Conservation (phyloP, 2,113 vertebrate genomes). For the Bucco capensis region DNA sequence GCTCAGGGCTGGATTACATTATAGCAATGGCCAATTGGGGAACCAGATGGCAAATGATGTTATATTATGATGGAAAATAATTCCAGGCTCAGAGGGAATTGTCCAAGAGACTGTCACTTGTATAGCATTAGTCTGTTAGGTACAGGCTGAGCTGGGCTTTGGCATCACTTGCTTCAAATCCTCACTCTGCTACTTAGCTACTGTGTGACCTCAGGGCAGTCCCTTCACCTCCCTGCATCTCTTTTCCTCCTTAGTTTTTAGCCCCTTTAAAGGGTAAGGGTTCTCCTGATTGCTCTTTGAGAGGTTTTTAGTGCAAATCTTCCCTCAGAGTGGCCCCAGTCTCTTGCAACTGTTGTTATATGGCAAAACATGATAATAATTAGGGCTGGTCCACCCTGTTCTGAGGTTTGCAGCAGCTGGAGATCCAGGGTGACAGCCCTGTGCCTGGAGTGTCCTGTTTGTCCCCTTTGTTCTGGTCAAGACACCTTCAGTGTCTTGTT, state of each 20-base stretch:
- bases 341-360: neutral
- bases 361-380: fast-evolving
- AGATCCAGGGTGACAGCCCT: neutral
- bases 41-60: conserved; percentile 21
- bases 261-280: neutral
- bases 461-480: neutral
- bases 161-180: neutral
- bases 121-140: neutral
- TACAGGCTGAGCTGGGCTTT: neutral
- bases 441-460: neutral
- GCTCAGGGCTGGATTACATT: neutral
- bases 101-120: neutral
- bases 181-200: neutral
- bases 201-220: neutral
- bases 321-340: neutral
- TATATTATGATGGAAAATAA: neutral
- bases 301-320: neutral
- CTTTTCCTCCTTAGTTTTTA: neutral
- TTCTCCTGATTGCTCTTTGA: neutral
- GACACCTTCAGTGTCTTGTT: neutral
- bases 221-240: neutral
- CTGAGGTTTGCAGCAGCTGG: neutral
- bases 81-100: neutral
- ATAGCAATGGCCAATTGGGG: neutral
- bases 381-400: neutral